Percentiles rank a stretch among this genome's conserved stretches.
Evolutionary conservation across 2,113 vertebrate genomes (phyloP).

Genomic region (Dunckerocampus dactyliophorus): DNA sequence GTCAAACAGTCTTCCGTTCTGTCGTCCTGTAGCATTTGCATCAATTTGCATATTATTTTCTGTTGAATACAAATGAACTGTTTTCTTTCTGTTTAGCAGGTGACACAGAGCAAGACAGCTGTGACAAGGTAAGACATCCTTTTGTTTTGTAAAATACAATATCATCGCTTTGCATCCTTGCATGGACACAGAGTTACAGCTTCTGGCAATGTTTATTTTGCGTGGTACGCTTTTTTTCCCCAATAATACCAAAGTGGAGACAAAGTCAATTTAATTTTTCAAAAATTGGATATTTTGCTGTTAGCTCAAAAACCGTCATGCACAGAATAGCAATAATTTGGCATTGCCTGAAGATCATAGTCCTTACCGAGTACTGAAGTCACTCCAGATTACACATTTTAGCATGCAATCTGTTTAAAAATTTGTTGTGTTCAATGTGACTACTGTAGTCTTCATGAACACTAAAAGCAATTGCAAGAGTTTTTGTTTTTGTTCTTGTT

Average conservation of each 20-base stretch:
- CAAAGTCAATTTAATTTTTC: neutral
- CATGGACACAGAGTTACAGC: neutral
- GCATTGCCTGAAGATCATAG: neutral
- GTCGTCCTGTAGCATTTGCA: conserved; percentile 64
- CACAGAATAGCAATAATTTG: neutral
- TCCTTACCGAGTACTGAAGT: neutral
- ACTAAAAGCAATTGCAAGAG: neutral
- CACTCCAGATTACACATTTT: neutral
- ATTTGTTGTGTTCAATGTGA: conserved; percentile 21
- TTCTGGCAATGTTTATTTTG: neutral
- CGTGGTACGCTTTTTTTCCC: neutral
- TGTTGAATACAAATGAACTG: conserved; percentile 63
- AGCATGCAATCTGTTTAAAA: neutral
- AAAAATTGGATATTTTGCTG: neutral
- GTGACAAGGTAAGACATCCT: conserved; percentile 57
- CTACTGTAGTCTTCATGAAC: neutral
- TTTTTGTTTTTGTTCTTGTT: too few species aligned
- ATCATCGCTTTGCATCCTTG: neutral
- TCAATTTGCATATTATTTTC: conserved; percentile 57
- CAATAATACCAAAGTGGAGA: neutral
- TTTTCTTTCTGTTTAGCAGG: conserved; percentile 60
- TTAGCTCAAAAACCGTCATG: neutral
- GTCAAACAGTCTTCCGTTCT: conserved; percentile 22
- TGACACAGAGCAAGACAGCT: conserved; percentile 45
- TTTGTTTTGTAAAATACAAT: neutral